A percentile compares a stretch with the other conserved stretches of the same genome.
phyloP scores from a whole-genome alignment of 2,113 vertebrate genomes.

The Datnioides undecimradiatus region DNA sequence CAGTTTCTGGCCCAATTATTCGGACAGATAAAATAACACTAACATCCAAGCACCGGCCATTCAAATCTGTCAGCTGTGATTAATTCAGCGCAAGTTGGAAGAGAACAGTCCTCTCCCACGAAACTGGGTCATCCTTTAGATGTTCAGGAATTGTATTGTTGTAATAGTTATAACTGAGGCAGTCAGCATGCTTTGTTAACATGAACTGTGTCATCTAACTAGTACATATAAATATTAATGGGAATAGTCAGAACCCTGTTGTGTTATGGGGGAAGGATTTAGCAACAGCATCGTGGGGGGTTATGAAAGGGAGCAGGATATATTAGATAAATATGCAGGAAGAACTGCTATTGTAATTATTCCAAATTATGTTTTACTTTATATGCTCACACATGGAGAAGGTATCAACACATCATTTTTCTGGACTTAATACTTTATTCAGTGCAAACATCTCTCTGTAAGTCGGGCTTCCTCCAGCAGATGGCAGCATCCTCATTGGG shows the following conservation, averaged over 20 bases:
- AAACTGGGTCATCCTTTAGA: conserved; percentile 77
- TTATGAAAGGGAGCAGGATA: background rate
- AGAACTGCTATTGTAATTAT: background rate
- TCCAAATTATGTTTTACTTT: background rate
- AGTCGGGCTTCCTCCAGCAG: conserved; percentile 67
- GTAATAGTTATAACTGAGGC: conserved; percentile 67
- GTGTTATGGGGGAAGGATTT: conserved; percentile 18
- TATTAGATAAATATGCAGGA: background rate
- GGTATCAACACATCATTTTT: background rate
- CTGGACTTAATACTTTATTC: background rate
- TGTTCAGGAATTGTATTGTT: conserved; percentile 72
- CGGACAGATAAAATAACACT: conserved; percentile 31
- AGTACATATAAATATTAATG: conserved; percentile 74
- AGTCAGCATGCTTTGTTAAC: conserved; percentile 70
- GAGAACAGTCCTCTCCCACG: conserved; percentile 54
- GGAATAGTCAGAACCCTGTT: conserved; percentile 35
- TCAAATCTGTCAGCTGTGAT: conserved; percentile 69
- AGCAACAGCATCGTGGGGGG: background rate
- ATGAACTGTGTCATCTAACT: conserved; percentile 74
- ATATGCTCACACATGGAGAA: background rate
- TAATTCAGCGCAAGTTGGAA: conserved; percentile 65
- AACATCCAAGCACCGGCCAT: conserved; percentile 51
- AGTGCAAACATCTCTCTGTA: background rate
- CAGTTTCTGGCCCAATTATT: conserved; percentile 43
- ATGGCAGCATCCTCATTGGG: conserved; percentile 61